Evolutionary conservation across 2,113 vertebrate genomes (phyloP).

Genomic region (Pelvicachromis taeniatus): DNA sequence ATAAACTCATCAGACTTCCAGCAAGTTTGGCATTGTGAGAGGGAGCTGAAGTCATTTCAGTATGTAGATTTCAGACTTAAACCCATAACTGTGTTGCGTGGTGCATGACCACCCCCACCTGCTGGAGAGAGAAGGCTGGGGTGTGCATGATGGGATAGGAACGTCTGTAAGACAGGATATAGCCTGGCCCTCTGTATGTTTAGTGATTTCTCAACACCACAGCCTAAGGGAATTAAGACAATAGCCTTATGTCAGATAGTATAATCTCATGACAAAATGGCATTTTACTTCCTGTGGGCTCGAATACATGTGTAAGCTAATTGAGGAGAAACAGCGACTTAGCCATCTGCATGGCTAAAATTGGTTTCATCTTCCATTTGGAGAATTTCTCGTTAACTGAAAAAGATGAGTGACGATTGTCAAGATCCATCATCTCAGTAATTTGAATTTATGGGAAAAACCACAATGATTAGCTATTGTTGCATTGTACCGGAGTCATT

Average conservation of each 20-base stretch:
- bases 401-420: conserved; percentile 50
- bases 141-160: conserved; percentile 65
- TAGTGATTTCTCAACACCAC: conserved; percentile 50
- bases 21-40: conserved; percentile 67
- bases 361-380: conserved; percentile 50
- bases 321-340: conserved; percentile 55
- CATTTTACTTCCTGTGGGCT: conserved; percentile 47
- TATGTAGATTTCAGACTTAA: conserved; percentile 72
- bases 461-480: conserved; percentile 21
- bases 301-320: conserved; percentile 61
- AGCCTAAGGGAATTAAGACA: conserved; percentile 63
- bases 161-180: conserved; percentile 62
- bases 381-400: conserved; percentile 30
- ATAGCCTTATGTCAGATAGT: conserved; percentile 58
- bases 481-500: conserved; percentile 14
- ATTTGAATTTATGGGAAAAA: conserved; percentile 22
- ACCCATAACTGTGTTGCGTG: conserved; percentile 64
- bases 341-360: conserved; percentile 47
- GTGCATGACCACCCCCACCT: conserved; percentile 73
- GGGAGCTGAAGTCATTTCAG: conserved; percentile 69
- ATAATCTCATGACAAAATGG: conserved; percentile 65
- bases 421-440: conserved; percentile 35
- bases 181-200: conserved; percentile 56
- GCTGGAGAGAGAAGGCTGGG: conserved; percentile 61
- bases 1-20: conserved; percentile 72